Base-by-base conservation (phyloP, 64 coral and sea anemone genomes). In the Dendrophyllia cribrosa region DNA sequence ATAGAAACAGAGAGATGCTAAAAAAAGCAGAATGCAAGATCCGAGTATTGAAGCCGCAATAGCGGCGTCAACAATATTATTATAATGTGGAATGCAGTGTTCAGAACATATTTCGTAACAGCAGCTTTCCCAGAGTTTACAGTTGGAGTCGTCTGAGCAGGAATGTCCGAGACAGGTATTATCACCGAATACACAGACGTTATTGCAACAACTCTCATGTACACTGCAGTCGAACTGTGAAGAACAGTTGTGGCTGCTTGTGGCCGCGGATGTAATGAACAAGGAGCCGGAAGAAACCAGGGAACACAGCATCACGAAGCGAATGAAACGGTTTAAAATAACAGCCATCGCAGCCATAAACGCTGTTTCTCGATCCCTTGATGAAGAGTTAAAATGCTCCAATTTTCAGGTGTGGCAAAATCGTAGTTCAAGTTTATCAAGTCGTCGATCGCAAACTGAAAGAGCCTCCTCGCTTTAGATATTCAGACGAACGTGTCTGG, bases 31-130 rank as follows among this genome's bases (percentile, higher is more conserved):
- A 67, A 83, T 50, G 44, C 20, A 23, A 16, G 17, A n/a, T 43
- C 60, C 80, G 16, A 83, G 25, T 15, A 83, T 11, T 66, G 26
- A 46, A 45, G 77, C 5, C 7, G 53, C 68, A 20, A 75, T 14
- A 3, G 19, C 0, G 65, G 53, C 11, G 10, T 69, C 67, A 61
- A 63, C 16, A 51, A 26, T 9, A 70, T 56, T 12, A 12, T 56
- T 56, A 56, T 56, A 12, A 56, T 55, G 17, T 2, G 16, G 4
- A 10, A 22, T 7, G 53, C 66, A 67, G 58, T 74, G 9, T 14
- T 47, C 5, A 49, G 58, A 83, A 55, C 89, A 91, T 5, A 24
- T 50, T 19, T 43, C 17, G 46, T 74, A 9, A 46, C 77, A 82
- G 26, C 89, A 91, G 4, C 0, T 14, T 7, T 83, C 80, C 44